phyloP scores from a whole-genome alignment of 1,140 invertebrate genomes.

The Streblospio benedicti region DNA sequence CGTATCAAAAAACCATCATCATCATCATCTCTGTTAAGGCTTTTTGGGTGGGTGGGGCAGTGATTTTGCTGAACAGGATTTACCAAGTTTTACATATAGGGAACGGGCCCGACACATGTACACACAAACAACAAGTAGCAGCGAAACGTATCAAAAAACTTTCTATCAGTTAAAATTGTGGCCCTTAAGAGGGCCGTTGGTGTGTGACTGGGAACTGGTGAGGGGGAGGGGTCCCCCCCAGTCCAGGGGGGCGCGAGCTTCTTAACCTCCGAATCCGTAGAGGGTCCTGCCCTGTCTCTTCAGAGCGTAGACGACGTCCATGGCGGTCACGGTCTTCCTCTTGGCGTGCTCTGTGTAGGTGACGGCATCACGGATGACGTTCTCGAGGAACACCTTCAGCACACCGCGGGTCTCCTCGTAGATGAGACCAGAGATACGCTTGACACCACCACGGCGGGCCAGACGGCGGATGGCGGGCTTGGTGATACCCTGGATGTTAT shows the following conservation, averaged over 20 bases:
- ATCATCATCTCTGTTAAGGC: too few relatives aligned
- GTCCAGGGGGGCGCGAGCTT: not conserved
- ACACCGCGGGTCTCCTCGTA: conserved; percentile 64
- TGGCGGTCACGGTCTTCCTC: conserved; percentile 72
- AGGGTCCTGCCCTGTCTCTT: conserved; percentile 68
- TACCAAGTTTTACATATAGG: too few relatives aligned
- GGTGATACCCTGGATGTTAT: conserved; percentile 68
- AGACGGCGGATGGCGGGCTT: conserved; percentile 59
- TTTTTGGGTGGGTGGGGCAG: too few relatives aligned
- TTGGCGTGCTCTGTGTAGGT: conserved; percentile 78
- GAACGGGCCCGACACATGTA: too few relatives aligned
- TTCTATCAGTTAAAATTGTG: too few relatives aligned
- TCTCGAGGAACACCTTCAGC: conserved; percentile 71
- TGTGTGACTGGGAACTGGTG: too few relatives aligned
- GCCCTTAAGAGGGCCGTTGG: conserved; percentile 25
- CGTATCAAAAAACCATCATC: too few relatives aligned
- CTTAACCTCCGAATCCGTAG: conserved; percentile 57
- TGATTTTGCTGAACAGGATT: too few relatives aligned
- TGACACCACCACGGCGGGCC: conserved; percentile 63
- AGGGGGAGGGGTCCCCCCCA: too few relatives aligned
- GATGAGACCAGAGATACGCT: conserved; percentile 64
- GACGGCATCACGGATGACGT: conserved; percentile 73
- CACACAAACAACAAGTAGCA: too few relatives aligned
- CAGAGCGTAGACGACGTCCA: conserved; percentile 78
- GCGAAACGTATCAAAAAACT: too few relatives aligned